Evolutionary conservation across 2,888 invertebrate species (phyloP), one percentile per base, ranked within the genome.

Genomic region (Chloromyia formosa): DNA sequence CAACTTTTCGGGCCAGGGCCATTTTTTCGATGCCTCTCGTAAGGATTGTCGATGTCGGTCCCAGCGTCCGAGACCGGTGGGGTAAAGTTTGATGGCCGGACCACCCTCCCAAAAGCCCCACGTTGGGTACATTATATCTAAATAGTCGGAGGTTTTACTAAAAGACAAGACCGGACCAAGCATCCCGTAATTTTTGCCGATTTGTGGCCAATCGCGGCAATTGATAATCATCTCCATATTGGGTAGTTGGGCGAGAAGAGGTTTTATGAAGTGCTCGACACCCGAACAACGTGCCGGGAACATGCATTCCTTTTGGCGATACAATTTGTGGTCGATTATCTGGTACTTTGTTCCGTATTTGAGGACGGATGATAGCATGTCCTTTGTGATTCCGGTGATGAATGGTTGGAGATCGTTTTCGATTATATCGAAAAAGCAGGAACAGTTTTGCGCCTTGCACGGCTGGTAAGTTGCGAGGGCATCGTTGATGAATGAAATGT

Each of bases 21-120:
- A 87, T 74, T 88, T 87, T 61, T 89, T 83, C 40, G 89, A 84
- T 9, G 91, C 89, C 40, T 92, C 91, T 78, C 87, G 86, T 75
- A 97, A 89, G 9, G 91, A 89, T 75, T 89, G 86, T 74, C 96
- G 88, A 82, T 94, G 93, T 78, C 90, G 84, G 84, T 97, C 97
- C 98, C 98, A 98, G 56, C 96, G 88, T 0, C 97, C 98, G 77
- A 98, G 90, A 20, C 98, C 98, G 73, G 90, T 92, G 0, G 98
- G 98, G 86, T 97, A 97, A 10, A 97, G 86, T 49, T 93, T 90
- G 79, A 98, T 97, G 0, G 98, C 97, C 14, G 98, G 98, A 0
- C 98, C 98, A 27, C 98, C 98, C 86, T 96, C 96, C 97, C 97
- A 97, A 85, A 98, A 98, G 54, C 96, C 92, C 98, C 98, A 98